These are phyloP conservation scores for Cydia pomonella DNA, from an alignment of 1,140 invertebrate genomes.

Conservation along the genomic window DNA sequence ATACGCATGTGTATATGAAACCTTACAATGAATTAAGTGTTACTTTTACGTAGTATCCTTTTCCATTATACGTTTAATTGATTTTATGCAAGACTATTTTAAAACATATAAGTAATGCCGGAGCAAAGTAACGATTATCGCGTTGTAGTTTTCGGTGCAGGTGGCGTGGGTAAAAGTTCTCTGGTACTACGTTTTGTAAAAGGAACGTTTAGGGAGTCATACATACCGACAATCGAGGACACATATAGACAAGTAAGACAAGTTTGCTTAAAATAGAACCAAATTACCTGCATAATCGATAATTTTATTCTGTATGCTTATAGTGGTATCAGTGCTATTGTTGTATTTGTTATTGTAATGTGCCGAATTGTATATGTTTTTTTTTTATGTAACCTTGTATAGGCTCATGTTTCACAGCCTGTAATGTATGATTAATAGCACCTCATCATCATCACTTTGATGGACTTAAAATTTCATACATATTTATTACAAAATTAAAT, in stretches of 20 bases:
- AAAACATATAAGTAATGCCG: slow-evolving; percentile 85
- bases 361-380: neutral
- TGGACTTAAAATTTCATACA: neutral
- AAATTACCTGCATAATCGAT: slow-evolving; percentile 32
- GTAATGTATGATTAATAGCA: neutral
- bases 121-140: slow-evolving; percentile 99
- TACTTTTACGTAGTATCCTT: slow-evolving; percentile 27
- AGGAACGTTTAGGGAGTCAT: slow-evolving; percentile 98
- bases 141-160: slow-evolving; percentile 98
- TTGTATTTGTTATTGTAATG: slow-evolving; percentile 4
- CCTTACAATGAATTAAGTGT: slow-evolving; percentile 57
- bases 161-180: slow-evolving; percentile 97
- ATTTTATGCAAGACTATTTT: slow-evolving; percentile 51
- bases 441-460: neutral
- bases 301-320: slow-evolving; percentile 8
- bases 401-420: neutral
- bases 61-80: slow-evolving; percentile 44
- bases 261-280: slow-evolving; percentile 26
- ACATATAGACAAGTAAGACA: slow-evolving; percentile 97
- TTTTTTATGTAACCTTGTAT: neutral
- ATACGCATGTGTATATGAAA: slow-evolving; percentile 21
- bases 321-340: slow-evolving; percentile 8
- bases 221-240: slow-evolving; percentile 99
- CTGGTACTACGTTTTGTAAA: slow-evolving; percentile 98
- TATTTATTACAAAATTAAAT: no score